Evolutionary conservation across 2,888 invertebrate species (phyloP), one percentile per base, ranked within the genome.

Genomic region (Acleris sparsana): DNA sequence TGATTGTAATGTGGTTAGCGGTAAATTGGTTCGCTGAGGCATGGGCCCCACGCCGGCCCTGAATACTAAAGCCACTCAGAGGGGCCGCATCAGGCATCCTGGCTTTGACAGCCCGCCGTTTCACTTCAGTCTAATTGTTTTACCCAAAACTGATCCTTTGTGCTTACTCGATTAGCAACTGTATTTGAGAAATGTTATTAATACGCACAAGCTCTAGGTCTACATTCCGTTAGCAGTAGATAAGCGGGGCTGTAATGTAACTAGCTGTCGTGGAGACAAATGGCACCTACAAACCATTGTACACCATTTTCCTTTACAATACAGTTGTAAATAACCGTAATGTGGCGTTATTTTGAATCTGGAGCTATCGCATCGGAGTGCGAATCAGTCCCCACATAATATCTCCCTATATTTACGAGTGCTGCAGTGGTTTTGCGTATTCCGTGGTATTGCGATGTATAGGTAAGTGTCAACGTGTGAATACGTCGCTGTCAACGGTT

Each of bases 51-150:
- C 43, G n/a, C 55, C 18, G 29, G 64, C 29, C 53, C 57, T 48
- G 61, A 66, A 57, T 57, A 62, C 66, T 53, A 62, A 66, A 57
- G 46, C 56, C 56, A 49, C 58, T 57, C 25, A 60, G 46, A 39
- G 51, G 22, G 53, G 53, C 56, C 57, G 65, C 62, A 57, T 18
- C 52, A 43, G 62, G 66, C 66, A 48, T 52, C 62, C 66, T 66
- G 66, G 61, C 66, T 62, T 66, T 62, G 66, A 62, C 60, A 60
- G 60, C 53, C 64, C 59, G 43, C 64, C 55, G 65, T 48, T 59
- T 59, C 53, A 20, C 43, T 60, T 43, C 49, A 49, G 29, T 55
- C 51, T 65, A 65, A 65, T 65, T 65, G 60, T 60, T 65, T 61
- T 61, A 65, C 60, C 65, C 51, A 61, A 60, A 62, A 51, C 65